Evolutionary conservation across 2,797 vertebrate species (phyloP).

Genomic region (Ctenochaetus hawaiiensis): DNA sequence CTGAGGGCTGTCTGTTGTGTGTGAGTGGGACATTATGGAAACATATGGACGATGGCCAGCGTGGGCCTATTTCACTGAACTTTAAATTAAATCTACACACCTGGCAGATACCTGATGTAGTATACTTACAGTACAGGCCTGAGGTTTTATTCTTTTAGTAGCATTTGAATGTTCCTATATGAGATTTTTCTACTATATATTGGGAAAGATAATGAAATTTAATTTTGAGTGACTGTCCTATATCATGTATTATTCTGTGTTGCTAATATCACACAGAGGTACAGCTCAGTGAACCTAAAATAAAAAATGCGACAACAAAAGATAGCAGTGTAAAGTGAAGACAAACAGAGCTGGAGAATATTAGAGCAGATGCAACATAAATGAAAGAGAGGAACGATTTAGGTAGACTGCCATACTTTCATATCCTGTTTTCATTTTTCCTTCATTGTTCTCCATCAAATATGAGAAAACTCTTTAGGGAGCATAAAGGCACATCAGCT

Average conservation of each 20-base stretch:
- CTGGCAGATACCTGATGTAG: conserved; percentile 39
- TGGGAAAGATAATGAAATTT: not conserved
- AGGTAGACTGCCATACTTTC: not conserved
- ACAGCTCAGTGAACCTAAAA: no score
- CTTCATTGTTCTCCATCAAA: conserved; percentile 1
- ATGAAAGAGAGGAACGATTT: no score
- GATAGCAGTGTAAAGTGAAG: not conserved
- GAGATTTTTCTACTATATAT: not conserved
- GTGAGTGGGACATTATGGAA: conserved; percentile 45
- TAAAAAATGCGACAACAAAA: not conserved
- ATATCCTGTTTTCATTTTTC: not conserved
- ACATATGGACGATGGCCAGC: conserved; percentile 66
- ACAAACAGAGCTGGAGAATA: not conserved
- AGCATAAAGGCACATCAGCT: not conserved
- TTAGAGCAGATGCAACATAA: not conserved
- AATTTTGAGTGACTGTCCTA: not conserved
- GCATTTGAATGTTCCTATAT: conserved; percentile 3
- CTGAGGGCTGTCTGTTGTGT: conserved; percentile 51
- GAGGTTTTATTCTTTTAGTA: not conserved
- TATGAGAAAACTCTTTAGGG: not conserved
- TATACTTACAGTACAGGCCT: conserved; percentile 20
- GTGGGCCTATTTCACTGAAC: conserved; percentile 57
- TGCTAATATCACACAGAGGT: not conserved
- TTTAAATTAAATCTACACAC: conserved; percentile 70
- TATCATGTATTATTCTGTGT: not conserved